Base-by-base conservation (phyloP, 2,888 invertebrate genomes). In the Baronia brevicornis region DNA sequence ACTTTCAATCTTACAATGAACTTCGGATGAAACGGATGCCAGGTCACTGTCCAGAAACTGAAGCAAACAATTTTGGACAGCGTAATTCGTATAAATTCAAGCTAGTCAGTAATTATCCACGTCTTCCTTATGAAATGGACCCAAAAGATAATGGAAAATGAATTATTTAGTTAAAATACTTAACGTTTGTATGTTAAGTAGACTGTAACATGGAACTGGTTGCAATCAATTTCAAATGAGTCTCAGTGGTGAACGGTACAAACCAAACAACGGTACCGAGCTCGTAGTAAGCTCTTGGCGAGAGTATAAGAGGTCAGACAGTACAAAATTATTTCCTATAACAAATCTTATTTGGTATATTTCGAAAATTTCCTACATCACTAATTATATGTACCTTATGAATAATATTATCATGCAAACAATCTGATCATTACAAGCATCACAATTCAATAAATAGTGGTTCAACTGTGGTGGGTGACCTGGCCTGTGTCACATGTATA, bases 291-390 rank as follows among this genome's bases (percentile, higher is more conserved):
- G 59, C 61, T 59, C 63, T 46, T 43, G 51, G 54, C 54, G 52
- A 55, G 57, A 50, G 49, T 49, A 54, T 49, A 55, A 54, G 55
- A 52, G 46, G 41, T 54, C 57, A 43, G 67, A 64, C 62, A 64
- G 62, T 67, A 66, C 49, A 63, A 67, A 71, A 70, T 60, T 62
- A 60, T 51, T 49, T 54, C 48, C 61, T 71, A 67, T 63, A 67
- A 69, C 66, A 63, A 69, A 53, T 55, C 51, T 54, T 57, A 60
- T 48, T 50, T 47, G 43, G 44, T 56, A 58, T 46, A 46, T 54
- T 48, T 44, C 30, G 45, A 54, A 46, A 32, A 38, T 33, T 40
- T 44, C 38, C 20, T 50, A 58, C 52, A 57, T 36, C 17, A 35
- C 56, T 56, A 54, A 36, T 49, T 57, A 57, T 43, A 57, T 29